Evolutionary conservation across 2,797 vertebrate genomes (phyloP).

Genomic region (Anniella stebbinsi): DNA sequence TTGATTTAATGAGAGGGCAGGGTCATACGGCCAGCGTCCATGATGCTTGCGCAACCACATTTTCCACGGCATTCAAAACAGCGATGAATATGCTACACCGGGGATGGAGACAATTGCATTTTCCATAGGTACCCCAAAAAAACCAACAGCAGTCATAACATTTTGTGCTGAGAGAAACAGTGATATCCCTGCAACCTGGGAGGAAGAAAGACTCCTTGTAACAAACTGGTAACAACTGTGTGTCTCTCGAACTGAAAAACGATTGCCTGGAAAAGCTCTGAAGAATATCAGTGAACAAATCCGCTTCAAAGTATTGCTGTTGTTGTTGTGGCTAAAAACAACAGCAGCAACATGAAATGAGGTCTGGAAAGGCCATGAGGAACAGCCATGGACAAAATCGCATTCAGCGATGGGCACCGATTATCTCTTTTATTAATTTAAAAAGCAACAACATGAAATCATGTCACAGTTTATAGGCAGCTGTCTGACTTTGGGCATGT

Average conservation of each 20-base stretch:
- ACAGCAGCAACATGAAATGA: background rate
- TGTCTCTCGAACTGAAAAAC: background rate
- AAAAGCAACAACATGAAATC: background rate
- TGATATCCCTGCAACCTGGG: background rate
- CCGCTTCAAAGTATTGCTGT: background rate
- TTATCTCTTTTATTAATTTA: background rate
- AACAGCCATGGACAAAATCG: background rate
- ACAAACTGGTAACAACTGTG: background rate
- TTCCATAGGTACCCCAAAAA: background rate
- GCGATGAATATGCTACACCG: background rate
- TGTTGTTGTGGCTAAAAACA: background rate
- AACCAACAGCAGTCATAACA: background rate
- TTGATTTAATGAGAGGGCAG: background rate
- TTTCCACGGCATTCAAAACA: background rate
- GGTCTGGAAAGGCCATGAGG: background rate
- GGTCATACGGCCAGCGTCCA: background rate
- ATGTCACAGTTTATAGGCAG: background rate
- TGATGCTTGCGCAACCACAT: background rate
- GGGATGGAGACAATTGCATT: background rate
- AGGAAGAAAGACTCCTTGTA: background rate
- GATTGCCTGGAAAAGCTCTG: background rate
- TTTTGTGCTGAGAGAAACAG: background rate
- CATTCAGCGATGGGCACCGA: background rate
- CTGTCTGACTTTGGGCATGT: background rate
- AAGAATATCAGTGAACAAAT: background rate